phyloP scores from a whole-genome alignment of 2,113 vertebrate species.

The Lepus americanus region DNA sequence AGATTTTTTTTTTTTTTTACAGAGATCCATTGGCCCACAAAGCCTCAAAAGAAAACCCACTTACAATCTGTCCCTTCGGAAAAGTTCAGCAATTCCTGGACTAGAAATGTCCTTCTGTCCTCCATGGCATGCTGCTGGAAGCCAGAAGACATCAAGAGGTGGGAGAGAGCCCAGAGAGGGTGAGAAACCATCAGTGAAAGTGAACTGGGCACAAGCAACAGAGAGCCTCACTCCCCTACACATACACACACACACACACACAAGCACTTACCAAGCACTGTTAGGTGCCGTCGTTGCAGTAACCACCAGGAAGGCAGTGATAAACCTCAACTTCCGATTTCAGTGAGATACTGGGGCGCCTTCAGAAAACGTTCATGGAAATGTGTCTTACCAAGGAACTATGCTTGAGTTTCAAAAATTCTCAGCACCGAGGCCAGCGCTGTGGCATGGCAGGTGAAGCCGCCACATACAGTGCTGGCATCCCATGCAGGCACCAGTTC shows the following conservation, averaged over 20 bases:
- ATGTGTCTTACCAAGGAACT: too few species aligned
- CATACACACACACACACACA: too few species aligned
- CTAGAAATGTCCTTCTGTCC: background rate
- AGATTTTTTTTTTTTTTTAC: background rate
- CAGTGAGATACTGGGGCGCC: background rate
- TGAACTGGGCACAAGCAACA: background rate
- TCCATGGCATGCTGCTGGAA: background rate
- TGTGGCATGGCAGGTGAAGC: too few species aligned
- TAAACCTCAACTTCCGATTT: background rate
- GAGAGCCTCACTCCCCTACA: background rate
- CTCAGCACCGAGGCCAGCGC: too few species aligned
- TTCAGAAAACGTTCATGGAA: too few species aligned
- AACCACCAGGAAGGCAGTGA: background rate
- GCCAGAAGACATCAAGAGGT: background rate
- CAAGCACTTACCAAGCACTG: background rate
- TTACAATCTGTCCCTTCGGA: background rate
- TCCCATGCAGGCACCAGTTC: too few species aligned
- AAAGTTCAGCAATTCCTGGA: background rate
- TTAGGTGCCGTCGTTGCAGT: fast-evolving
- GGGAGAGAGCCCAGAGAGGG: background rate
- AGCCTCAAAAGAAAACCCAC: background rate
- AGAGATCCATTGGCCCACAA: background rate
- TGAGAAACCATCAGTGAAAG: background rate
- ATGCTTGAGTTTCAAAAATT: too few species aligned
- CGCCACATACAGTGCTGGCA: too few species aligned